Percentiles rank a stretch among this genome's conserved stretches.
phyloP scores from a whole-genome alignment of 2,888 invertebrate genomes.

The Sipunculus nudus region DNA sequence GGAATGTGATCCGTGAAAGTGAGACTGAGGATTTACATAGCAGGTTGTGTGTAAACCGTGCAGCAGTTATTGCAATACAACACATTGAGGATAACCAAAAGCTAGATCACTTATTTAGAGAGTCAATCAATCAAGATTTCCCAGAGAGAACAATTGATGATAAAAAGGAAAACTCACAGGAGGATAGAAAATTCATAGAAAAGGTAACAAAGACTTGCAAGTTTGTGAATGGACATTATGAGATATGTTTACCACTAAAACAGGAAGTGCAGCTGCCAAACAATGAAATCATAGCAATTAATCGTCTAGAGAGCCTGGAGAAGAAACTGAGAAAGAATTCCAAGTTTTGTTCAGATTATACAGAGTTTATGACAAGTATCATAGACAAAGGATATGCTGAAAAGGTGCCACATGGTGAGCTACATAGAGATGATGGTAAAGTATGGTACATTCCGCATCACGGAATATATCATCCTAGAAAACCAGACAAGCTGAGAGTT shows the following conservation, averaged over 20 bases:
- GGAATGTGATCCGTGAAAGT: neutral
- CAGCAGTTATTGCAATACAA: too few species aligned
- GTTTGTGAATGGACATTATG: constrained; percentile 21
- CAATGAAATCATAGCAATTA: constrained; percentile 2
- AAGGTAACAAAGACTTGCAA: too few species aligned
- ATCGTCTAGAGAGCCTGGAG: constrained; percentile 1
- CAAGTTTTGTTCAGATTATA: constrained; percentile 1
- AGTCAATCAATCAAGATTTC: too few species aligned
- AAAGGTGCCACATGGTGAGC: constrained; percentile 1
- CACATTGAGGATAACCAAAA: too few species aligned
- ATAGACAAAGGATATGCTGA: constrained; percentile 21
- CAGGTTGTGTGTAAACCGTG: neutral
- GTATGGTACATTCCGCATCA: constrained; percentile 18
- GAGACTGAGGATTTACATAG: neutral
- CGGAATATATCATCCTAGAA: constrained; percentile 12
- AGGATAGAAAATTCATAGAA: too few species aligned
- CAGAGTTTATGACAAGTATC: constrained; percentile 7
- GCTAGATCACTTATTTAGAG: too few species aligned
- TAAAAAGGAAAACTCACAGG: too few species aligned
- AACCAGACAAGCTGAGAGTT: constrained; percentile 14
- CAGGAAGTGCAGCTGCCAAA: constrained; percentile 1
- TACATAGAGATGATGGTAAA: neutral
- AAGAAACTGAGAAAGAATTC: constrained; percentile 1
- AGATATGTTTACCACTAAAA: constrained; percentile 12
- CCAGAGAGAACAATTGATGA: too few species aligned